Evolutionary conservation across 30 jellyfish, hydroid and myxozoan genomes (phyloP).

Genomic region (Morbakka virulenta): DNA sequence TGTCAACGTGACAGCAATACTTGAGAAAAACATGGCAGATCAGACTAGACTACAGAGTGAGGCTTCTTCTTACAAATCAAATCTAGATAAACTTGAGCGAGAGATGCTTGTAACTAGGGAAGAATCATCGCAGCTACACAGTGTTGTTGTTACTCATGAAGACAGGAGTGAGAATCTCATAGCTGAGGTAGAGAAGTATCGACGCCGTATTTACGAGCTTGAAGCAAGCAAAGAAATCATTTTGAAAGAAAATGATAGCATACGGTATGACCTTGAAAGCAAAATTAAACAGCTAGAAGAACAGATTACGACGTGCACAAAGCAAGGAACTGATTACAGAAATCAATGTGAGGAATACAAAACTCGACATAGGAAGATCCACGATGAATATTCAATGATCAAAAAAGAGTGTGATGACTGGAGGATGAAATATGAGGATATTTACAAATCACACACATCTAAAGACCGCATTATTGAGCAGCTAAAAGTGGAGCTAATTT

Average conservation of each 20-base stretch:
- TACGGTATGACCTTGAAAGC: slow-evolving; percentile 67
- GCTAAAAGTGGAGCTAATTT: slow-evolving; percentile 68
- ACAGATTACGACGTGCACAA: slow-evolving; percentile 54
- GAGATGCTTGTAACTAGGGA: slow-evolving; percentile 76
- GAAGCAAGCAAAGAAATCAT: slow-evolving; percentile 90
- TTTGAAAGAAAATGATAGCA: slow-evolving; percentile 75
- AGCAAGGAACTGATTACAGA: slow-evolving; percentile 57
- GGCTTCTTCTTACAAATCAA: slow-evolving; percentile 54
- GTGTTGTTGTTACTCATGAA: slow-evolving; percentile 40
- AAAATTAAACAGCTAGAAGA: slow-evolving; percentile 70
- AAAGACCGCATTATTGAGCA: slow-evolving; percentile 86
- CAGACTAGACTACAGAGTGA: slow-evolving; percentile 73
- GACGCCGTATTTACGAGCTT: slow-evolving; percentile 78
- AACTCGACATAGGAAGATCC: slow-evolving; percentile 60
- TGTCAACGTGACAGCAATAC: slow-evolving; percentile 63
- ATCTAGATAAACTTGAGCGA: slow-evolving; percentile 59
- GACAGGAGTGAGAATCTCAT: slow-evolving; percentile 44
- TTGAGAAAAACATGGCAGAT: slow-evolving; percentile 67
- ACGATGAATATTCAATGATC: slow-evolving; percentile 50
- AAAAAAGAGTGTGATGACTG: slow-evolving; percentile 73
- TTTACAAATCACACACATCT: slow-evolving; percentile 62
- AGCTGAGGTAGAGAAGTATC: slow-evolving; percentile 73
- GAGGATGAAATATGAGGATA: slow-evolving; percentile 69
- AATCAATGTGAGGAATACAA: slow-evolving; percentile 77
- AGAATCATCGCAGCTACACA: slow-evolving; percentile 37